Base-by-base conservation (phyloP, 92 coral and sea anemone species). In the Porites evermanni region DNA sequence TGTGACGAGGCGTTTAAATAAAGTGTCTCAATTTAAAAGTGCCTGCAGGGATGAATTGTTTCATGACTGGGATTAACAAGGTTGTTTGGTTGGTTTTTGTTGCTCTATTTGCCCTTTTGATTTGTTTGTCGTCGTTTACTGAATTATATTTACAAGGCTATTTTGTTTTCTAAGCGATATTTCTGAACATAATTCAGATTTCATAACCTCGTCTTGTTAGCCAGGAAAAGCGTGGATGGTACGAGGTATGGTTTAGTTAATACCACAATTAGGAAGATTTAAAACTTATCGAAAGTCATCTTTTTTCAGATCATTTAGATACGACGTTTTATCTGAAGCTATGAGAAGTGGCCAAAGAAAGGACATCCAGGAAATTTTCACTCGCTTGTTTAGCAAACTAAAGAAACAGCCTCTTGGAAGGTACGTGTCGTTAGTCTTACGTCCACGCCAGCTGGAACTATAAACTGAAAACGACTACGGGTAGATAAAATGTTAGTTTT, bases 341-440 rank as follows among this genome's bases (percentile, higher is more conserved):
- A 81, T 93, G 87, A 75, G 80, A 47, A 73, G 88, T 58, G 92
- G 89, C 21, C 88, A 88, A 26, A 78, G 92, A 53, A 77, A 77
- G 14, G 89, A 90, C 72, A 21, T 93, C 82, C 73, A 82, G 6
- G 58, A 68, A 17, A 74, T 60, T 58, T 90, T 93, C 69, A 69
- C 14, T 32, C 60, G 60, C 56, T 81, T 87, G 85, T 93, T 93
- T 85, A 79, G 20, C 47, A 8, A 59, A 59, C 69, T 81, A 67
- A 87, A 67, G 88, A 67, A 75, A 54, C 76, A 85, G 19, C 78
- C 71, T 18, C 75, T 77, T 64, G 92, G 85, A 69, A 84, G 89
- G 92, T 84, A 72, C 38, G 52, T 50, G 2, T 16, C 51, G 8
- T 24, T 7, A n/a, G 2, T 29, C 29, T 56, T 56, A 56, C 16